Conservation (phyloP, 1,140 invertebrate species). For the Tetragnatha versicolor region DNA sequence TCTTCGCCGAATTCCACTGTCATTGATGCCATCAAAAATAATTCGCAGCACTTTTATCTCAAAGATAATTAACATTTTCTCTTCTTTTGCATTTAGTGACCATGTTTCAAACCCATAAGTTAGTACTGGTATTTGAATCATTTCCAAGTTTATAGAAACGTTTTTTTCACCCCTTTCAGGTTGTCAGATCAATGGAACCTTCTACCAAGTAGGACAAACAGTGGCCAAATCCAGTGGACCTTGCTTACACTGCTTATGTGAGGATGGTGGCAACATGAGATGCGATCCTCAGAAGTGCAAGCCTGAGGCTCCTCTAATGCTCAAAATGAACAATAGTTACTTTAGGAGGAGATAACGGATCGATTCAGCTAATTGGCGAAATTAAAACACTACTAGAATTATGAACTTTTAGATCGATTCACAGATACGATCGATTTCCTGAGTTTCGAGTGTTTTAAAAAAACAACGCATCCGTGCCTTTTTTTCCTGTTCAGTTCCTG, state of each 20-base stretch:
- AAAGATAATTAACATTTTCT: no score
- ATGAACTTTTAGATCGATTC: neutral
- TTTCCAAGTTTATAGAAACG: no score
- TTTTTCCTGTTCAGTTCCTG: slow-evolving; percentile 40
- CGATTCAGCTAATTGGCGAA: neutral
- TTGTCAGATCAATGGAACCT: slow-evolving; percentile 81
- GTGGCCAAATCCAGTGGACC: slow-evolving; percentile 85
- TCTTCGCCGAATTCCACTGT: no score
- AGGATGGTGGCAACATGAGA: slow-evolving; percentile 79
- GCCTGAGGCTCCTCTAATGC: slow-evolving; percentile 80
- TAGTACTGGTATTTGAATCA: no score
- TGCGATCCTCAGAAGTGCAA: slow-evolving; percentile 87
- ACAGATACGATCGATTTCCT: neutral
- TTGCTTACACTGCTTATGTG: slow-evolving; percentile 86
- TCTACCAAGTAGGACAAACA: slow-evolving; percentile 82
- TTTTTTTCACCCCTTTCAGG: slow-evolving; percentile 69
- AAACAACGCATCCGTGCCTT: neutral
- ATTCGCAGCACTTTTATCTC: no score
- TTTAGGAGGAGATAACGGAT: slow-evolving; percentile 46
- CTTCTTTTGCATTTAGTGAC: no score
- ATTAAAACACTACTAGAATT: neutral
- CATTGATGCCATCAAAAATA: no score
- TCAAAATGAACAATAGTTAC: slow-evolving; percentile 58
- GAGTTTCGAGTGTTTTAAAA: no score
- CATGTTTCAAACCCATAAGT: no score